Conservation (phyloP, 2,888 invertebrate species). For the Zaprionus bogoriensis region DNA sequence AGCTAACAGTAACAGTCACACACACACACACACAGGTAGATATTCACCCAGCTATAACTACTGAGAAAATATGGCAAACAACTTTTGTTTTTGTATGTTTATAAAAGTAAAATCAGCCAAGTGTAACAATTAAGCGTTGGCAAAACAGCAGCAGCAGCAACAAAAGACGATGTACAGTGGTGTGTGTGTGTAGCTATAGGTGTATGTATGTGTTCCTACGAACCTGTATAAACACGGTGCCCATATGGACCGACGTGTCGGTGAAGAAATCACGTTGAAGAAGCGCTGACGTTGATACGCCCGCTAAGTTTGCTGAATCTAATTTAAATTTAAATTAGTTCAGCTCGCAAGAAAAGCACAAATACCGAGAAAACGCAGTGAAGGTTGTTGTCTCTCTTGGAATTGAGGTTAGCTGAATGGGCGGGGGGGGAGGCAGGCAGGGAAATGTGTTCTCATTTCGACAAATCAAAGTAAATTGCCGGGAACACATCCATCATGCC, state of each 20-base stretch:
- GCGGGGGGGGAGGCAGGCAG: neutral
- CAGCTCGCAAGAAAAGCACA: slow-evolving; percentile 20
- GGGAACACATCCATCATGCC: neutral
- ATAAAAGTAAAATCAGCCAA: slow-evolving; percentile 77
- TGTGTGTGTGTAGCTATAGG: slow-evolving; percentile 1
- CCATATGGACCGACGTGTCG: slow-evolving; percentile 61
- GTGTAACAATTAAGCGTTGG: slow-evolving; percentile 77
- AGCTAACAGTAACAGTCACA: slow-evolving; percentile 44
- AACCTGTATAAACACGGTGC: slow-evolving; percentile 48
- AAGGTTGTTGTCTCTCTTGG: slow-evolving; percentile 26
- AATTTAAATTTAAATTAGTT: slow-evolving; percentile 75
- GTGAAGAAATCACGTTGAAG: slow-evolving; percentile 66
- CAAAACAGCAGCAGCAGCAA: slow-evolving; percentile 54
- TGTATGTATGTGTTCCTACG: slow-evolving; percentile 8
- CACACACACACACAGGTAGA: slow-evolving; percentile 13
- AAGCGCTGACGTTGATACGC: slow-evolving; percentile 64
- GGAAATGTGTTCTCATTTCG: slow-evolving; percentile 4
- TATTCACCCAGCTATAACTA: slow-evolving; percentile 3
- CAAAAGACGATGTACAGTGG: slow-evolving; percentile 23
- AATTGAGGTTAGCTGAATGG: slow-evolving; percentile 30
- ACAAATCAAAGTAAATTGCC: neutral
- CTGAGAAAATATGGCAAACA: slow-evolving; percentile 71
- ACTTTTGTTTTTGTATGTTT: slow-evolving; percentile 71
- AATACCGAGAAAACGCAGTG: slow-evolving; percentile 13
- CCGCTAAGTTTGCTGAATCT: slow-evolving; percentile 68